phyloP scores from a whole-genome alignment of 2,888 invertebrate genomes.

The Apodemia duryi region DNA sequence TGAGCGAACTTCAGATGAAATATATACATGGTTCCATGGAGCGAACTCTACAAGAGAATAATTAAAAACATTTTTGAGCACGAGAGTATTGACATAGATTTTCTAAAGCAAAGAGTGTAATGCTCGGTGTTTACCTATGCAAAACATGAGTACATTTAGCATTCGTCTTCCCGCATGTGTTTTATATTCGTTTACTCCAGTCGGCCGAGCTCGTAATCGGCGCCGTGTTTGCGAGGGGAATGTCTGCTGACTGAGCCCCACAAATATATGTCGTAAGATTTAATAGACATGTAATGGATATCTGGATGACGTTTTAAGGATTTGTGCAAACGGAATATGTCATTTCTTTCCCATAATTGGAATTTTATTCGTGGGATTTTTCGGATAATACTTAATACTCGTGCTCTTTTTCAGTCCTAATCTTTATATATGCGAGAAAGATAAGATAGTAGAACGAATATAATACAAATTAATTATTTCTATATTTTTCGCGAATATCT shows the following conservation, averaged over 20 bases:
- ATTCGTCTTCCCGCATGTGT: slow-evolving; percentile 77
- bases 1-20: no score
- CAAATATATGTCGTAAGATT: slow-evolving; percentile 80
- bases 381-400: slow-evolving; percentile 62
- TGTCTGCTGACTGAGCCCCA: slow-evolving; percentile 72
- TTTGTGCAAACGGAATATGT: slow-evolving; percentile 79
- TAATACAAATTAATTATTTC: not conserved
- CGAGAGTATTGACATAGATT: not conserved
- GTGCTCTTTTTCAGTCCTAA: slow-evolving; percentile 31
- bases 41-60: slow-evolving; percentile 3
- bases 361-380: slow-evolving; percentile 75
- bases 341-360: slow-evolving; percentile 72
- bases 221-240: slow-evolving; percentile 76
- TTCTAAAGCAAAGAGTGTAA: slow-evolving; percentile 12
- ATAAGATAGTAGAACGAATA: not conserved
- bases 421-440: not conserved
- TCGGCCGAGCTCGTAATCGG: slow-evolving; percentile 73
- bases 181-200: slow-evolving; percentile 79
- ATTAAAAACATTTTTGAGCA: not conserved
- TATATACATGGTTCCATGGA: not conserved
- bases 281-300: slow-evolving; percentile 80
- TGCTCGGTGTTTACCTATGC: slow-evolving; percentile 72
- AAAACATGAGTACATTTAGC: slow-evolving; percentile 75
- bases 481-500: no score
- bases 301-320: slow-evolving; percentile 80